Evolutionary conservation across 2,888 invertebrate species (phyloP), one percentile per base, ranked within the genome.

Genomic region (Hipparchia semele): DNA sequence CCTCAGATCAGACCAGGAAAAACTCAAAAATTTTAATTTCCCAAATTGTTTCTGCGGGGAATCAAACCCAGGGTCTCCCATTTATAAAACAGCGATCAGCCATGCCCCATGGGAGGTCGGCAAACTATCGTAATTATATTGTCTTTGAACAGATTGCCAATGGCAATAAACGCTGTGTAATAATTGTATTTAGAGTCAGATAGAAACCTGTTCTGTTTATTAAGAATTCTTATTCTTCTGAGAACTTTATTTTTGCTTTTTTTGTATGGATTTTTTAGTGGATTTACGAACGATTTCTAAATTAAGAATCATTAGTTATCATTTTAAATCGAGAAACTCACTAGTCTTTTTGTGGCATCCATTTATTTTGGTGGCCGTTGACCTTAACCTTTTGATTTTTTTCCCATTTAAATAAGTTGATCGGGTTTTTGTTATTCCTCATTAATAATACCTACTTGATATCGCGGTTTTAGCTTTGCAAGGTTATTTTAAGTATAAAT

Each of bases 361-460:
- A 51, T 64, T 49, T 49, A 64, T 64, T 49, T 10, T 64, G 49
- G 49, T 49, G 64, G 64, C 49, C 49, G 49, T 62, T 7, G 64
- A 64, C 64, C 64, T 64, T 64, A 64, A 64, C 62, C 62, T 64
- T 62, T 64, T 13, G 64, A 10, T 64, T 46, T 49, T 49, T 49
- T 49, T 6, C 6, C 8, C 39, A 39, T 49, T 6, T 49, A 49
- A 49, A 49, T 49, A 62, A 49, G 23, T 49, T 23, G 49, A 49
- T 49, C 49, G 49, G 23, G 64, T 64, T 49, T 23, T 64, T 64
- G 3, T n/a, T 62, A 7, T 49, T 51, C 5, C 64, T 64, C 13
- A 62, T 45, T 61, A 62, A 8, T 46, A 13, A 8, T n/a, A 13
- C 6, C 6, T 13, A n/a, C n/a, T n/a, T 61, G n/a, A 51, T 64